These are phyloP conservation scores for Poecilia gillii DNA, from an alignment of 2,797 vertebrate genomes.

Conservation along the genomic window DNA sequence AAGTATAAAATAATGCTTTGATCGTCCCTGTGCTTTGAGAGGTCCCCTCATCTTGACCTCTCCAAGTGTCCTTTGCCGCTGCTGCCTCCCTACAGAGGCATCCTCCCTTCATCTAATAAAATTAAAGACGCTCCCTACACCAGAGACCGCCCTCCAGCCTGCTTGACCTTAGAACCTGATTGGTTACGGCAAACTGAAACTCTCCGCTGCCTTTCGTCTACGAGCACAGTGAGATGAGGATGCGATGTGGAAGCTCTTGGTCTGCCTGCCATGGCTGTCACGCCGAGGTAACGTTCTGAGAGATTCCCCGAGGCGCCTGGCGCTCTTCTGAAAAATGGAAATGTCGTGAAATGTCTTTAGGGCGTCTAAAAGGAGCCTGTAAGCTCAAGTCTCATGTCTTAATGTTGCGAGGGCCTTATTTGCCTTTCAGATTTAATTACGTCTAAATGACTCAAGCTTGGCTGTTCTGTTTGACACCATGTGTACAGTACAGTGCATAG, in stretches of 20 bases:
- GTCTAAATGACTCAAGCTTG: constrained; percentile 37
- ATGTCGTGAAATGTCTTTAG: constrained; percentile 43
- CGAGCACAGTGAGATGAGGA: constrained; percentile 38
- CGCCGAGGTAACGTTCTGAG: constrained; percentile 25
- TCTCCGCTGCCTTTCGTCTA: constrained; percentile 37
- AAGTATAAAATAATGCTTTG: constrained; percentile 70
- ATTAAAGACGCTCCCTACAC: constrained; percentile 54
- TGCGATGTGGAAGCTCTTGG: constrained; percentile 35
- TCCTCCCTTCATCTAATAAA: constrained; percentile 51
- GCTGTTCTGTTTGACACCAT: constrained; percentile 35
- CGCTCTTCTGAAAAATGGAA: constrained; percentile 44
- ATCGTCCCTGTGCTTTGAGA: constrained; percentile 45
- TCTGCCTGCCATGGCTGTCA: constrained; percentile 49
- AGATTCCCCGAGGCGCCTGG: constrained; percentile 29
- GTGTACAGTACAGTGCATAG: constrained; percentile 24
- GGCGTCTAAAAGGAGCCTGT: constrained; percentile 42
- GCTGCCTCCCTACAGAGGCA: constrained; percentile 62
- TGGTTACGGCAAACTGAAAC: constrained; percentile 27
- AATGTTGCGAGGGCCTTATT: constrained; percentile 34
- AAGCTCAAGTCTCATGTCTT: constrained; percentile 43
- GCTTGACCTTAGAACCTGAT: constrained; percentile 58
- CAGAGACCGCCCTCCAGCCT: constrained; percentile 38
- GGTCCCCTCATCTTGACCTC: constrained; percentile 57
- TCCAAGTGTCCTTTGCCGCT: constrained; percentile 43
- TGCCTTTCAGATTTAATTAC: constrained; percentile 56